phyloP scores from a whole-genome alignment of 2,888 invertebrate species.

The Hipparchia semele region DNA sequence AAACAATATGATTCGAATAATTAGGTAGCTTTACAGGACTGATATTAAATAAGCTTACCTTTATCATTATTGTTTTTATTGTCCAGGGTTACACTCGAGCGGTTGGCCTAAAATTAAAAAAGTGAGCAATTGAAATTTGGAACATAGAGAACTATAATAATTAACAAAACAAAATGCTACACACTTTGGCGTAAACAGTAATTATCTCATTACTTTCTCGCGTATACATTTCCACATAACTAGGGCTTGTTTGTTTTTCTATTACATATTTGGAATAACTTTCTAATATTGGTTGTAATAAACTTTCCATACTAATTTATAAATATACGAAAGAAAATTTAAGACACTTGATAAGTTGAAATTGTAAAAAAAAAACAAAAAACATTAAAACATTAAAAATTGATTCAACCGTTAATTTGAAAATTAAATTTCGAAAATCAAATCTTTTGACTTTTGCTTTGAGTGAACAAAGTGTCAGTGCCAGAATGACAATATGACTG shows the following conservation, averaged over 20 bases:
- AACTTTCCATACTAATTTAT: constrained; percentile 48
- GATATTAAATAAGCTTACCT: constrained; percentile 47
- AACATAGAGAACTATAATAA: not conserved
- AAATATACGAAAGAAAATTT: not conserved
- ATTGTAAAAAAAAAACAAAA: no score
- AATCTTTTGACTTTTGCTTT: no score
- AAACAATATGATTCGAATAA: no score
- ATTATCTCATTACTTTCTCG: constrained; percentile 60
- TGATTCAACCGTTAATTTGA: no score
- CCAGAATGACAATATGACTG: no score
- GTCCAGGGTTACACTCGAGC: constrained; percentile 40
- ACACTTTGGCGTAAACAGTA: constrained; percentile 64
- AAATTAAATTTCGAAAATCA: no score
- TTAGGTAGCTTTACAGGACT: no score
- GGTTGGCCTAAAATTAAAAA: constrained; percentile 51
- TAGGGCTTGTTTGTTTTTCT: constrained; percentile 65
- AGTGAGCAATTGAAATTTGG: constrained; percentile 19
- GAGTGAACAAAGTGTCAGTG: no score
- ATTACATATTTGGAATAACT: constrained; percentile 58
- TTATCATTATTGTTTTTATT: constrained; percentile 47
- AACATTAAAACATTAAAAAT: no score
- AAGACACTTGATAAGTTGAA: no score
- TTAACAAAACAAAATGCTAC: constrained; percentile 10
- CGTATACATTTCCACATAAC: constrained; percentile 70
- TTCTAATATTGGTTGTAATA: constrained; percentile 57